These are phyloP conservation scores for Drosophila hydei DNA, from an alignment of 1,140 invertebrate species.

Conservation along the genomic window DNA sequence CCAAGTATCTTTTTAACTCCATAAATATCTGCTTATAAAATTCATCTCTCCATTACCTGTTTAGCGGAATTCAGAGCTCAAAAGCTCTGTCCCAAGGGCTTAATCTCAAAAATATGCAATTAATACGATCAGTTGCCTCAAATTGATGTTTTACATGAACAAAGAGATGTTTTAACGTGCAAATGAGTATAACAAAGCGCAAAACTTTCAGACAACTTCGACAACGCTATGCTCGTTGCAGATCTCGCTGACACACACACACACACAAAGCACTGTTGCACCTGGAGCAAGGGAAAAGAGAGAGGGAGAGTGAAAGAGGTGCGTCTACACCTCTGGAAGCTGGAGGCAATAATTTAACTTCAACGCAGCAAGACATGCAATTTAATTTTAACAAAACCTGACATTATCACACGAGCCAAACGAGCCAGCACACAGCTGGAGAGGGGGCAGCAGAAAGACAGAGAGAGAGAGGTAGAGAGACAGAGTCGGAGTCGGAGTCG, in stretches of 20 bases:
- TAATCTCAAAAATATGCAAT: no score
- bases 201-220: not conserved
- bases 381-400: slow-evolving; percentile 82
- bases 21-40: no score
- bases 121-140: no score
- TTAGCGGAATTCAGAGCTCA: no score
- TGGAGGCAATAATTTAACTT: slow-evolving; percentile 77
- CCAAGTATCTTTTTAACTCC: no score
- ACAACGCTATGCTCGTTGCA: not conserved
- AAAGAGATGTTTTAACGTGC: no score
- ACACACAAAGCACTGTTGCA: slow-evolving; percentile 2
- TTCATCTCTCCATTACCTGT: no score
- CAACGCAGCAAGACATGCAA: slow-evolving; percentile 80
- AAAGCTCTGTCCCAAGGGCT: no score
- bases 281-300: not conserved
- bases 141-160: no score
- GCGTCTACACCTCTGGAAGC: slow-evolving; percentile 56
- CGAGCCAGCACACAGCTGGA: slow-evolving; percentile 5
- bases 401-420: slow-evolving; percentile 79
- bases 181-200: not conserved
- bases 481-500: not conserved
- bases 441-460: not conserved
- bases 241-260: not conserved
- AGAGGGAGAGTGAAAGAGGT: not conserved
- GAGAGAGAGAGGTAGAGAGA: not conserved